Evolutionary conservation across 2,113 vertebrate genomes (phyloP), one percentile per base, ranked within the genome.

Genomic region (Stigmatopora nigra): DNA sequence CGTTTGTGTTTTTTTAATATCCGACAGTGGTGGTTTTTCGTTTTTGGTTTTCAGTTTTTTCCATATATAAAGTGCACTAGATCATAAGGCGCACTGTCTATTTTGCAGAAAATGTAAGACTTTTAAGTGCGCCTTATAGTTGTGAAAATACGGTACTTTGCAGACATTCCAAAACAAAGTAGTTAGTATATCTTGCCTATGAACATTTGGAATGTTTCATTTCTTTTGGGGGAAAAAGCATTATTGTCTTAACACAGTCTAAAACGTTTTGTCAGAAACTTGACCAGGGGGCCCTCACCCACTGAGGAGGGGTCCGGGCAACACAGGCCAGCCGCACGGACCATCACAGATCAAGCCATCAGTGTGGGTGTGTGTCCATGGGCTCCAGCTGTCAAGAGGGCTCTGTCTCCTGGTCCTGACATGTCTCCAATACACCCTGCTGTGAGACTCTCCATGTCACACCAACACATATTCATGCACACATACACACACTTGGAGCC

Each of bases 351-450:
- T 79, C 72, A 78, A 83, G 79, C 84, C 88, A 88, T 90, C 89
- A 91, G 82, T 60, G 58, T 73, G 63, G 62, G 69, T 46, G 69
- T 66, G 69, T 70, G 70, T 72, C 65, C 48, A 65, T 71, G 79
- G 78, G 82, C 84, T 86, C 84, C 86, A 82, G 85, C 87, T 90
- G 87, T 90, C 89, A 90, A 76, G 80, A 86, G 83, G 78, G 73
- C 78, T 86, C 84, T 79, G 82, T 89, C 85, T 88, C 84, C 64
- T 83, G 78, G 78, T 84, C 73, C 69, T 88, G 88, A 91, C 88
- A 84, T 84, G 84, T 88, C 81, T 88, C 85, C 64, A 72, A 87
- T 84, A 84, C 81, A 53, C 82, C 82, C 84, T 31, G 41, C 82
- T 83, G 84, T 66, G 77, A 85, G 82, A 84, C 80, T 80, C 81